These are phyloP conservation scores for Hemichromis elongatus DNA, from an alignment of 2,113 vertebrate genomes.

Conservation along the genomic window DNA sequence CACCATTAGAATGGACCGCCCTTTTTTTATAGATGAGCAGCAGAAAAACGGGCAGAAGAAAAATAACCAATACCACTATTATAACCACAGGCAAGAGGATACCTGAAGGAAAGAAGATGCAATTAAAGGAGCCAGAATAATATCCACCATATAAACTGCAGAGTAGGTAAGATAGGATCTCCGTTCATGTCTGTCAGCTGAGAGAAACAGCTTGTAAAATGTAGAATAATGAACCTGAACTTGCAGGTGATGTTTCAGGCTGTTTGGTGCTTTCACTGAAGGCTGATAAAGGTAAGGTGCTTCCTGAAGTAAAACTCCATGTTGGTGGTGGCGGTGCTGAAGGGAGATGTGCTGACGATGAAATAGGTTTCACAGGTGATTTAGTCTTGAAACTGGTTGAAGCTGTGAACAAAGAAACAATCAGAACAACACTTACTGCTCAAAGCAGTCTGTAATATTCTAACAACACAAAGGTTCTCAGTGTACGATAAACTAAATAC, in stretches of 20 bases:
- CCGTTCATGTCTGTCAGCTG: fast-evolving
- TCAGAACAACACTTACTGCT: background rate
- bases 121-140: fast-evolving
- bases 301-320: background rate
- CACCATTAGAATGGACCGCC: background rate
- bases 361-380: background rate
- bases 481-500: background rate
- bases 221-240: background rate
- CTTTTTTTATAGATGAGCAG: background rate
- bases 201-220: background rate
- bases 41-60: background rate
- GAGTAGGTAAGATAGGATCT: background rate
- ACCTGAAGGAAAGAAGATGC: background rate
- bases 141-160: background rate
- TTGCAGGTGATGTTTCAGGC: background rate
- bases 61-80: background rate
- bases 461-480: background rate
- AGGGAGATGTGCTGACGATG: background rate
- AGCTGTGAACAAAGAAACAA: background rate
- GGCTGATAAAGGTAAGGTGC: background rate
- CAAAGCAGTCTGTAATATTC: background rate
- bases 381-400: background rate
- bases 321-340: background rate
- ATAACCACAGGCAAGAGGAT: background rate
- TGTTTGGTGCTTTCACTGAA: background rate